Evolutionary conservation across 1,140 invertebrate genomes (phyloP), one percentile per base, ranked within the genome.

Genomic region (Sitodiplosis mosellana): DNA sequence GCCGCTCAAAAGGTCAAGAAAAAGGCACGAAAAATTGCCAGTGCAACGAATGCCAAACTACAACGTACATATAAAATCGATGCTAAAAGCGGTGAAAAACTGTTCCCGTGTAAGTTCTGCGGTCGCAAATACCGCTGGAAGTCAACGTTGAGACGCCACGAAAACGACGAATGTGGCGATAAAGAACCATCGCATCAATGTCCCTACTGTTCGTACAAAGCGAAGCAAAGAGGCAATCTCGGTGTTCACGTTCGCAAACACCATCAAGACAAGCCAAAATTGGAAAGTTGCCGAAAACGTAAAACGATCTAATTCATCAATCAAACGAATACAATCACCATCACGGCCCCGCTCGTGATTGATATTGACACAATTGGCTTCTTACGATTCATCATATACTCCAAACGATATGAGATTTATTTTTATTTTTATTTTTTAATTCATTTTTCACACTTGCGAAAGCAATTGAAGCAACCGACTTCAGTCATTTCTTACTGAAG

Each of bases 91-190:
- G 78, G 80, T 54, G 74, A 77, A 10, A 61, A 64, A 20, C 67
- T 21, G n/a, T 40, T 18, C 37, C 73, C 80, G 48, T 86, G 83
- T 55, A 69, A 79, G 38, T 80, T 82, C 58, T 87, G 83, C 64
- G 81, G 81, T 42, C 85, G 84, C 58, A 72, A 78, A 15, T 86
- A 86, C 60, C 70, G 81, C 53, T 85, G 82, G 82, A 84, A 84
- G 60, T 83, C 80, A 19, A 84, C 81, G 18, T 72, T 85, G 70
- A 71, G 81, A 2, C 72, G 82, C 10, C 85, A 89, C 62, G 81
- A 86, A 61, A 81, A 78, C 61, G 83, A 86, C 47, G 84, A 87
- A 61, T 89, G 85, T 59, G 83, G 83, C 12, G 83, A 83, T 47
- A 85, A 87, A 61, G 78, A 83, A 50, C 81, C 80, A 1, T 72